A percentile compares a stretch with the other conserved stretches of the same genome.
phyloP scores from a whole-genome alignment of 1,140 invertebrate species.

The Brachionus rotundiformis region DNA sequence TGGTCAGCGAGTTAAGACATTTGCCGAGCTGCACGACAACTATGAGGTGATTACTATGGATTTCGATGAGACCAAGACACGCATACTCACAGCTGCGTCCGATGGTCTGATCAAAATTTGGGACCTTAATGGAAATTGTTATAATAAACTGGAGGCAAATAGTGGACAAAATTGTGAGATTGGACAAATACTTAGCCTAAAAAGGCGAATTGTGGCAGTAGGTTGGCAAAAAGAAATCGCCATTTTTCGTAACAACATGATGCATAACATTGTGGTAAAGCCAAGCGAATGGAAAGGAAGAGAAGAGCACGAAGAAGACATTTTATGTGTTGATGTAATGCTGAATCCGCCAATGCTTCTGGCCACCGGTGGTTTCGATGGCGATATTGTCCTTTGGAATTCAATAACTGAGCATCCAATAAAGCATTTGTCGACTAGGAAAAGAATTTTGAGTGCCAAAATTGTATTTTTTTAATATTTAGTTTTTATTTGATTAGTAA shows the following conservation, averaged over 20 bases:
- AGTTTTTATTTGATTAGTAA: constrained; percentile 53
- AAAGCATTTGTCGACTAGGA: constrained; percentile 56
- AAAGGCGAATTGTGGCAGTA: constrained; percentile 59
- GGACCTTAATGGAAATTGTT: constrained; percentile 65
- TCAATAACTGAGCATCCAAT: constrained; percentile 60
- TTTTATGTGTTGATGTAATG: constrained; percentile 68
- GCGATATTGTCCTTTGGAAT: constrained; percentile 76
- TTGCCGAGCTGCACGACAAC: constrained; percentile 59
- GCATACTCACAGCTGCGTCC: constrained; percentile 60
- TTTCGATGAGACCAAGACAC: constrained; percentile 59
- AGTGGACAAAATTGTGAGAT: constrained; percentile 61
- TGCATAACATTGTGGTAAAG: constrained; percentile 59
- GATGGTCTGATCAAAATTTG: constrained; percentile 64
- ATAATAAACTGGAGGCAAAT: constrained; percentile 58
- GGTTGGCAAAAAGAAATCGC: constrained; percentile 61
- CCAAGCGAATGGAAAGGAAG: constrained; percentile 62
- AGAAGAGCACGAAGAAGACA: constrained; percentile 71
- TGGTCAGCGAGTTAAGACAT: constrained; percentile 64
- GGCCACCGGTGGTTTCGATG: constrained; percentile 72
- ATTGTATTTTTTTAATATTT: constrained; percentile 53
- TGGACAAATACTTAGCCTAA: constrained; percentile 60
- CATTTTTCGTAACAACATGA: constrained; percentile 59
- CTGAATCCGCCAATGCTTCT: constrained; percentile 68
- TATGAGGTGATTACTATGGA: constrained; percentile 61
- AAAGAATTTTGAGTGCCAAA: constrained; percentile 53